These are phyloP conservation scores for Toxostoma redivivum DNA, from an alignment of 2,113 vertebrate species.

Conservation along the genomic window DNA sequence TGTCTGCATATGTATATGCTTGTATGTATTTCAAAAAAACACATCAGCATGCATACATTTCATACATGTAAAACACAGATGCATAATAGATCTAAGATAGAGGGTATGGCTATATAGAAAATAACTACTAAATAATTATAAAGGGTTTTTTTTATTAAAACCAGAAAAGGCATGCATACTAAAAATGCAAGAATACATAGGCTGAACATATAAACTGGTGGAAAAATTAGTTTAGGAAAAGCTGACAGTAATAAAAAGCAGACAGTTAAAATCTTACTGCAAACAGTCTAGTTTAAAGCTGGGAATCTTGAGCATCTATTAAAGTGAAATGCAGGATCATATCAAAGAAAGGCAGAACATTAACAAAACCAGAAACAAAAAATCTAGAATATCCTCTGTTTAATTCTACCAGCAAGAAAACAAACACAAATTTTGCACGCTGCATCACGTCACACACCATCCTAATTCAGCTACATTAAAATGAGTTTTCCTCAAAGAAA, in stretches of 20 bases:
- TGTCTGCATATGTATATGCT: neutral
- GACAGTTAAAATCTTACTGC: constrained; percentile 31
- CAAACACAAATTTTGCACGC: neutral
- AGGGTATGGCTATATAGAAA: neutral
- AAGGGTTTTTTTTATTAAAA: neutral
- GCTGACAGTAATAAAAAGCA: constrained; percentile 28
- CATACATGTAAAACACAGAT: neutral
- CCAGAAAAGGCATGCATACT: neutral
- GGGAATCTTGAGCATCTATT: neutral
- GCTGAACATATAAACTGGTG: neutral
- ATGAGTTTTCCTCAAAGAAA: constrained; percentile 18
- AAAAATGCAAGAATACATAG: neutral
- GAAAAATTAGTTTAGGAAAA: constrained; percentile 41
- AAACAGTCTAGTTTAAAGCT: constrained; percentile 17
- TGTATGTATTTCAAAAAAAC: neutral
- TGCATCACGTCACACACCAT: constrained; percentile 22
- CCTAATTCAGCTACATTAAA: constrained; percentile 24
- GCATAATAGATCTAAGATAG: neutral
- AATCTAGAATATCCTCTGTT: constrained; percentile 28
- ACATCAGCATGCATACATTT: neutral
- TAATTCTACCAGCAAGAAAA: constrained; percentile 30
- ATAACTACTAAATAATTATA: neutral
- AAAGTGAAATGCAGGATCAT: constrained; percentile 9
- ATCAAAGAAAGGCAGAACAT: neutral
- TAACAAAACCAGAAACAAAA: constrained; percentile 4